phyloP scores from a whole-genome alignment of 2,797 vertebrate genomes.

The Trachops cirrhosus region DNA sequence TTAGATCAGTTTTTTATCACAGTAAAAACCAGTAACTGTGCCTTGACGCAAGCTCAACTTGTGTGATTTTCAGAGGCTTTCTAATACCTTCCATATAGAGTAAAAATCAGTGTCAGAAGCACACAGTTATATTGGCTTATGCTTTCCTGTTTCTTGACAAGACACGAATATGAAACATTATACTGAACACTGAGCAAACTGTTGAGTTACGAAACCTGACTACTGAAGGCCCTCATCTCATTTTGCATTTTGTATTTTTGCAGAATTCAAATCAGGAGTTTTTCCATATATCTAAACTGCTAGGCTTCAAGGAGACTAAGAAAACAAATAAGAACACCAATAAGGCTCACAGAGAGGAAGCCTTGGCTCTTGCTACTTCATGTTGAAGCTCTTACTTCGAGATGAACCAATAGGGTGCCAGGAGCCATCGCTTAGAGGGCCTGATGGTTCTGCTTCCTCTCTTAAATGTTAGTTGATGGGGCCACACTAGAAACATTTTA shows the following conservation, averaged over 20 bases:
- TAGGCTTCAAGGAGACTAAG: neutral
- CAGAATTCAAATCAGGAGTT: neutral
- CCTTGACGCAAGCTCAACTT: neutral
- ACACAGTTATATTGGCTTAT: neutral
- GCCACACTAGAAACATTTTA: neutral
- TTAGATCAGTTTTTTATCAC: neutral
- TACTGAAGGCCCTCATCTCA: neutral
- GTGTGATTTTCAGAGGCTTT: neutral
- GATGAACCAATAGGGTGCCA: neutral
- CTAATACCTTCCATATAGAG: neutral
- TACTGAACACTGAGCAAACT: neutral
- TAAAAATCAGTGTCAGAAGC: neutral
- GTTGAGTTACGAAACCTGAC: neutral
- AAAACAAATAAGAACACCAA: neutral
- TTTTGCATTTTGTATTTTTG: neutral
- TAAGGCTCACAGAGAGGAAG: neutral
- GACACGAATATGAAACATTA: neutral
- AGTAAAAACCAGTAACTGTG: neutral
- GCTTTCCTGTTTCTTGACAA: neutral
- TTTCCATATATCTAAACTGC: neutral
- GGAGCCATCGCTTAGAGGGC: neutral
- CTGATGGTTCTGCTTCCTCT: neutral
- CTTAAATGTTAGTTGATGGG: neutral
- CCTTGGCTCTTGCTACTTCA: accelerated
- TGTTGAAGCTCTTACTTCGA: neutral